These are phyloP conservation scores for Tethea ocularis DNA, from an alignment of 2,888 invertebrate genomes.

Conservation along the genomic window DNA sequence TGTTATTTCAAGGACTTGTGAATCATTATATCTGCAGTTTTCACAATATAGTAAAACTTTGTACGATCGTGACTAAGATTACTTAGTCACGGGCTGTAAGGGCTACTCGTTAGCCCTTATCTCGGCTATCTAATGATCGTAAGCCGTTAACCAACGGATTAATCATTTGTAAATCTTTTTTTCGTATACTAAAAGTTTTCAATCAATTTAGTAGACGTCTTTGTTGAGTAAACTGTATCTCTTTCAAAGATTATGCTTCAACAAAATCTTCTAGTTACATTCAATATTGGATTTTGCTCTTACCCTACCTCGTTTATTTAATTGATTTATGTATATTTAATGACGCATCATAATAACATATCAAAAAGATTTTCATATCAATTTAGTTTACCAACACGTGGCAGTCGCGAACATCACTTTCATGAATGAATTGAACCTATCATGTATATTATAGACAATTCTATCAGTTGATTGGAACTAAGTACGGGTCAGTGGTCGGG, in stretches of 20 bases:
- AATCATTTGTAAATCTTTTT: constrained; percentile 26
- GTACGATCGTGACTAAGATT: constrained; percentile 63
- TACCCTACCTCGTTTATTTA: too few species aligned
- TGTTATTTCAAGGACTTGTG: constrained; percentile 10
- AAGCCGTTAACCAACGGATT: constrained; percentile 29
- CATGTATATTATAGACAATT: constrained; percentile 43
- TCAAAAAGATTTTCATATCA: neutral
- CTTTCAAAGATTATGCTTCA: neutral
- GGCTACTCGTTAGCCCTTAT: constrained; percentile 63
- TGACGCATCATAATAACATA: too few species aligned
- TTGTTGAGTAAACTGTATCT: neutral
- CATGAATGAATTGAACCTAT: constrained; percentile 53
- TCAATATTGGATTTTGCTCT: too few species aligned
- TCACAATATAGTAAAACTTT: constrained; percentile 31
- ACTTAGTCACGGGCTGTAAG: constrained; percentile 65
- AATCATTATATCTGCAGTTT: constrained; percentile 19
- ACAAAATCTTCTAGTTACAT: neutral
- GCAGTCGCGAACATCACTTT: constrained; percentile 39
- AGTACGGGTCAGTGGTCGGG: constrained; percentile 41
- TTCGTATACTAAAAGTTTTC: neutral
- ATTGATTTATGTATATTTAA: too few species aligned
- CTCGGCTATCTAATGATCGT: constrained; percentile 48
- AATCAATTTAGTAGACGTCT: neutral
- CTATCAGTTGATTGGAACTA: constrained; percentile 65
- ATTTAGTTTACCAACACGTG: constrained; percentile 40